phyloP scores from a whole-genome alignment of 2,888 invertebrate genomes.

The Pomacea canaliculata region DNA sequence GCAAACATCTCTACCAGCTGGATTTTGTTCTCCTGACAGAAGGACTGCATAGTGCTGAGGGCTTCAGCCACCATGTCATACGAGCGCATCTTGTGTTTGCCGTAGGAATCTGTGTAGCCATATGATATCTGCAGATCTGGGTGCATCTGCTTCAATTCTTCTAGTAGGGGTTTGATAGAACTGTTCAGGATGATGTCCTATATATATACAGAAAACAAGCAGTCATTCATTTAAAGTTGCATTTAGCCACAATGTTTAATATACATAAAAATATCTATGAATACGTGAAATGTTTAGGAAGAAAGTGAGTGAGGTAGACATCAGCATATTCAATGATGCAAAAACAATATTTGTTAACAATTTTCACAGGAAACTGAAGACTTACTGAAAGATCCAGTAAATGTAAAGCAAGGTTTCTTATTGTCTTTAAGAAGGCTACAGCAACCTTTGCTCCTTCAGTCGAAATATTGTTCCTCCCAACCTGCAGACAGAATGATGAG shows the following conservation, averaged over 20 bases:
- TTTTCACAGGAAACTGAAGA: neutral
- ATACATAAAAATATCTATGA: too few relatives aligned
- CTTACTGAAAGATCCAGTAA: slow-evolving; percentile 55
- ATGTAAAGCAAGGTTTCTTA: slow-evolving; percentile 42
- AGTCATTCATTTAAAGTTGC: too few relatives aligned
- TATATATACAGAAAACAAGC: slow-evolving; percentile 2
- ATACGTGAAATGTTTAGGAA: too few relatives aligned
- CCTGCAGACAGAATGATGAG: slow-evolving; percentile 38
- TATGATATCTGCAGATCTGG: slow-evolving; percentile 48
- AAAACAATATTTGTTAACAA: too few relatives aligned
- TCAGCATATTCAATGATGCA: too few relatives aligned
- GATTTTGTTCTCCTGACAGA: slow-evolving; percentile 55
- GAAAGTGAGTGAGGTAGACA: too few relatives aligned
- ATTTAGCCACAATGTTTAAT: too few relatives aligned
- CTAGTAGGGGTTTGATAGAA: slow-evolving; percentile 35
- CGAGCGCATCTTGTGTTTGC: slow-evolving; percentile 55
- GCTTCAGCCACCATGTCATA: slow-evolving; percentile 64
- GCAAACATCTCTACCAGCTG: slow-evolving; percentile 64
- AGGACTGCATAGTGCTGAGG: slow-evolving; percentile 56
- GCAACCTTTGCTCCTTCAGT: slow-evolving; percentile 55
- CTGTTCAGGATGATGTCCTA: slow-evolving; percentile 54
- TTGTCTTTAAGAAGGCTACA: slow-evolving; percentile 46
- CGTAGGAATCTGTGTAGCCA: slow-evolving; percentile 65
- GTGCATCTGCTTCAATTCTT: slow-evolving; percentile 47
- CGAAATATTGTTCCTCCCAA: slow-evolving; percentile 62